Base-by-base conservation (phyloP, 2,797 vertebrate genomes). In the Ctenosaura bakeri region DNA sequence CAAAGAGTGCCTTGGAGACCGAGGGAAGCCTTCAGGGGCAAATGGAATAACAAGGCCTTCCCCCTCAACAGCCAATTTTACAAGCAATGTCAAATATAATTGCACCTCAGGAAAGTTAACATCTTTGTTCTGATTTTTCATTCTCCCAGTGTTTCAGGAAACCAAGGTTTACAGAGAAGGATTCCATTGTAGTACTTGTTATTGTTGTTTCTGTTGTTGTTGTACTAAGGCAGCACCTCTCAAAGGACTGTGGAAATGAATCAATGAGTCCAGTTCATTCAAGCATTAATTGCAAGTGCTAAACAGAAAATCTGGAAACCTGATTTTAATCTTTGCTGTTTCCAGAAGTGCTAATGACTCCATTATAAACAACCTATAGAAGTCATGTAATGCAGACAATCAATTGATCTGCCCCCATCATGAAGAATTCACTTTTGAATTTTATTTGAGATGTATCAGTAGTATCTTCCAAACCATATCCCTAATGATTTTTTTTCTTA, bases 71-170 rank as follows among this genome's bases (percentile, higher is more conserved):
- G 82, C 42, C 32, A 59, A 0, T 24, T 88, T 85, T 52, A 38
- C 88, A 90, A 52, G 80, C 16, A 52, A 42, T 64, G 0, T 0
- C 88, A 88, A 38, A 77, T 56, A 62, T 77, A 90, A 89, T 90
- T 0, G 0, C 0, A 12, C n/a, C 5, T 2, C 1, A 2, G 0
- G 42, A 90, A 90, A 80, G 78, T 71, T 46, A 22, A 74, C 52
- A 90, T 85, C 83, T 89, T 86, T 0, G 20, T 85, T 77, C 87
- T 38, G n/a, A 54, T 1, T 59, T n/a, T 13, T 32, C 26, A 87
- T 24, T 77, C 54, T 29, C 73, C 20, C 52, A 35, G 26, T 18
- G n/a, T 87, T 77, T 73, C 13, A 66, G 80, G 22, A 88, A 77
- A 69, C 2, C 6, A 52, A 77, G 35, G 18, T 69, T 66, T 26